phyloP scores from a whole-genome alignment of 64 coral and sea anemone genomes.

The Acropora tenuis region DNA sequence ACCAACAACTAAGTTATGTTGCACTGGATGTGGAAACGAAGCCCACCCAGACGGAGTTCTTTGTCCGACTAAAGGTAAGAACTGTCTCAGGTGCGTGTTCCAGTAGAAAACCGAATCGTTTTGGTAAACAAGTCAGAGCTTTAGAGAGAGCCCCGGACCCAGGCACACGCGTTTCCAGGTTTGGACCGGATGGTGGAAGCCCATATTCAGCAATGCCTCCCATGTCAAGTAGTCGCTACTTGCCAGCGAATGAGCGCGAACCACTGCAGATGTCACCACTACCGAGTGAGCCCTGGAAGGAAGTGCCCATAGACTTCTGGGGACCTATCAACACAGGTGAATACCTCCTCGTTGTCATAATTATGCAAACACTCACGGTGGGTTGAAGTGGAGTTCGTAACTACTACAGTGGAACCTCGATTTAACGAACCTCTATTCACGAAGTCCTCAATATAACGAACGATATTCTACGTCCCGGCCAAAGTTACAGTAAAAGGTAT shows the following conservation, averaged over 20 bases:
- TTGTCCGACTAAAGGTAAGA: too few species aligned
- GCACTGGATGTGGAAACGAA: constrained; percentile 21
- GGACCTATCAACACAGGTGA: constrained; percentile 41
- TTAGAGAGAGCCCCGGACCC: too few species aligned
- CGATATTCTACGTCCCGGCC: too few species aligned
- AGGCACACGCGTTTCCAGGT: constrained; percentile 1
- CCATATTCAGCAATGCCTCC: constrained; percentile 20
- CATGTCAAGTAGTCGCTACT: constrained; percentile 35
- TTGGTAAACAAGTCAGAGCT: too few species aligned
- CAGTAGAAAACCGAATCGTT: too few species aligned
- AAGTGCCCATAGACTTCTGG: constrained; percentile 24
- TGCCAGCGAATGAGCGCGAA: constrained; percentile 8
- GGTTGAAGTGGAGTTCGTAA: constrained; percentile 42
- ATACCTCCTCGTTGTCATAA: constrained; percentile 43
- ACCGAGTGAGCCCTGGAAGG: constrained; percentile 9
- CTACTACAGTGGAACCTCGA: background rate
- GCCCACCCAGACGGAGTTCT: background rate
- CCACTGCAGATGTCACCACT: constrained; percentile 10
- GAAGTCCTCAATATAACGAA: too few species aligned
- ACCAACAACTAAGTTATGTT: background rate
- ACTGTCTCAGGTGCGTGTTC: too few species aligned
- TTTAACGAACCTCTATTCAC: too few species aligned
- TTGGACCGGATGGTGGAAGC: constrained; percentile 54
- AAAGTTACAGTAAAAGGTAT: too few species aligned
- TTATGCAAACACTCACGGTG: constrained; percentile 38